A percentile compares a stretch with the other conserved stretches of the same genome.
phyloP scores from a whole-genome alignment of 92 coral and sea anemone species.

The Chrysogorgia sp. region DNA sequence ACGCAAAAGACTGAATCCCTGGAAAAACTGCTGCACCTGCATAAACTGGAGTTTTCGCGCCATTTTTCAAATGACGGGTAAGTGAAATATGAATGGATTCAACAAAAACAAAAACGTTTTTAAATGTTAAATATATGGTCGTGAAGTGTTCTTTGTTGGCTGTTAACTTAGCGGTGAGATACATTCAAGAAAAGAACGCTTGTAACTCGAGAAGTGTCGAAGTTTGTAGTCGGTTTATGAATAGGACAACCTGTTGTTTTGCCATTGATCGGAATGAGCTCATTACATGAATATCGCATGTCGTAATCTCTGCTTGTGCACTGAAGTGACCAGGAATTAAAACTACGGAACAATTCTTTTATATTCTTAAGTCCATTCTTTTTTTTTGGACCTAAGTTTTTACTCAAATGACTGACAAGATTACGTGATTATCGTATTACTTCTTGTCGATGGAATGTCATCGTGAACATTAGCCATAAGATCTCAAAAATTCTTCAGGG shows the following conservation, averaged over 20 bases:
- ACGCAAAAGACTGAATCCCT: background rate
- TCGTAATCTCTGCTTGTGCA: constrained; percentile 78
- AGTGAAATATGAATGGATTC: background rate
- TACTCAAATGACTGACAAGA: constrained; percentile 68
- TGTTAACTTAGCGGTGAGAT: background rate
- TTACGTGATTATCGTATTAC: constrained; percentile 57
- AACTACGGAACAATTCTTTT: constrained; percentile 3
- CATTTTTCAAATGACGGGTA: constrained; percentile 14
- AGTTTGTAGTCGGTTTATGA: background rate
- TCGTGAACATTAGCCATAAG: background rate
- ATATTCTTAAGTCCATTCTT: constrained; percentile 5
- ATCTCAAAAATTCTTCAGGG: background rate
- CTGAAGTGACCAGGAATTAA: constrained; percentile 71
- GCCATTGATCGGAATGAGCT: constrained; percentile 74
- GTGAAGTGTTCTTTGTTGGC: too few relatives aligned
- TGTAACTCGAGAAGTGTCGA: background rate
- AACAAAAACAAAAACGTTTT: background rate
- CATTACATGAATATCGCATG: constrained; percentile 95
- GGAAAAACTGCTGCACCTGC: background rate
- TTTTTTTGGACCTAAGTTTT: constrained; percentile 59
- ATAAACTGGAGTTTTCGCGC: constrained; percentile 17
- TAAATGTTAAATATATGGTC: background rate
- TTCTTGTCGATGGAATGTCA: constrained; percentile 30
- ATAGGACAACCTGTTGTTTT: constrained; percentile 66
- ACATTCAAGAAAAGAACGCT: background rate